Percentiles rank a stretch among this genome's conserved stretches.
These are phyloP conservation scores for Papilio elwesi DNA, from an alignment of 2,888 invertebrate genomes.

Conservation along the genomic window DNA sequence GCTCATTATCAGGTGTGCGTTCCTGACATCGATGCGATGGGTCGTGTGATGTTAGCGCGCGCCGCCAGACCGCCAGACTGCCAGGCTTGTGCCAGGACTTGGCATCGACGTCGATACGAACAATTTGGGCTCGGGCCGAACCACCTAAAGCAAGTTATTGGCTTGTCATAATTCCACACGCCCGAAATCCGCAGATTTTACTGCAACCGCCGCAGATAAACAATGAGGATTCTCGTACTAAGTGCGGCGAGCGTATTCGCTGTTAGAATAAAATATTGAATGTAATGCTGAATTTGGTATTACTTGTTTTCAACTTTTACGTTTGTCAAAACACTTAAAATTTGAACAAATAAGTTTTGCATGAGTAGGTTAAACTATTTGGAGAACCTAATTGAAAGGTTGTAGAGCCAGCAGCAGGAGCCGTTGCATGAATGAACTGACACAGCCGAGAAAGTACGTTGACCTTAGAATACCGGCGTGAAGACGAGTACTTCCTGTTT, in stretches of 20 bases:
- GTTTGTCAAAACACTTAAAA: background rate
- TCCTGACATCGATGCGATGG: constrained; percentile 31
- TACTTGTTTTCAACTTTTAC: background rate
- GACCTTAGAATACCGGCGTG: too few species aligned
- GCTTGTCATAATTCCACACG: constrained; percentile 80
- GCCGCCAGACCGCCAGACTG: constrained; percentile 47
- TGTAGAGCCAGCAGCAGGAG: too few species aligned
- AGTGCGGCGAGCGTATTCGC: constrained; percentile 43
- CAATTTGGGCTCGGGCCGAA: constrained; percentile 76
- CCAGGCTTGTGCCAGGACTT: constrained; percentile 59
- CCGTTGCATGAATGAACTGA: too few species aligned
- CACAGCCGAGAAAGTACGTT: too few species aligned
- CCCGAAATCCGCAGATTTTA: constrained; percentile 68
- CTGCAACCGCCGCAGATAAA: constrained; percentile 61
- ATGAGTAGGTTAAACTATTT: background rate
- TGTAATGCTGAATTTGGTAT: background rate
- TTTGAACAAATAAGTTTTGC: background rate
- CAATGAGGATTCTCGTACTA: constrained; percentile 59
- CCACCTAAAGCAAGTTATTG: constrained; percentile 76
- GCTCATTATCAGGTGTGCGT: constrained; percentile 29
- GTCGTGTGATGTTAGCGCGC: constrained; percentile 46
- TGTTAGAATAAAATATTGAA: background rate
- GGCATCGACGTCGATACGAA: constrained; percentile 72
- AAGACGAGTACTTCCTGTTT: too few species aligned
- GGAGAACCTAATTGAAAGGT: too few species aligned